phyloP scores from a whole-genome alignment of 1,140 invertebrate genomes.

The Camponotus vicinus region DNA sequence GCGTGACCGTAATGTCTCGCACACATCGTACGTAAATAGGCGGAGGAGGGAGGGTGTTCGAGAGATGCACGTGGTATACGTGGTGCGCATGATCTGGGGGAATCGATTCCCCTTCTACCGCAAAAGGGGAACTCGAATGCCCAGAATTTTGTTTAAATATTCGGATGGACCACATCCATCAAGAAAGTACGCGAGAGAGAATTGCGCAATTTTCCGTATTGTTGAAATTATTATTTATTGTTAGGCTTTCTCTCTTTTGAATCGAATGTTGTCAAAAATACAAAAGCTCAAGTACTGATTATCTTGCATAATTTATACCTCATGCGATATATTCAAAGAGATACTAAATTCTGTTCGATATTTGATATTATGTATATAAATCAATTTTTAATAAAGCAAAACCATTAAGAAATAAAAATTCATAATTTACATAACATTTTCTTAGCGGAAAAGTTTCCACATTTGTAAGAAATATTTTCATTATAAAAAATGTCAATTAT shows the following conservation, averaged over 20 bases:
- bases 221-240: background rate
- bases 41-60: background rate
- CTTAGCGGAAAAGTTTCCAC: background rate
- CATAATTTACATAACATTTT: background rate
- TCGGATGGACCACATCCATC: constrained; percentile 55
- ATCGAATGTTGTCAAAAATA: too few relatives aligned
- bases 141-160: constrained; percentile 71
- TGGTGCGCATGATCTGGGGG: constrained; percentile 80
- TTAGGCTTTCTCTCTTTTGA: too few relatives aligned
- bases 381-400: constrained; percentile 17
- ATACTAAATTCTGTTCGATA: constrained; percentile 5
- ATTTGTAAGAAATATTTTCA: background rate
- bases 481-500: background rate
- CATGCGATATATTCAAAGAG: background rate
- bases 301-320: constrained; percentile 9
- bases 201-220: background rate
- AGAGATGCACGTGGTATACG: constrained; percentile 79
- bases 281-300: background rate
- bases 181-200: constrained; percentile 20
- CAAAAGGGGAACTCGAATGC: constrained; percentile 59
- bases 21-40: constrained; percentile 17
- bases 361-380: background rate
- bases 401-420: background rate
- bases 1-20: constrained; percentile 50
- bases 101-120: constrained; percentile 83